Base-by-base conservation (phyloP, 2,797 vertebrate species). In the Scleropages formosus region DNA sequence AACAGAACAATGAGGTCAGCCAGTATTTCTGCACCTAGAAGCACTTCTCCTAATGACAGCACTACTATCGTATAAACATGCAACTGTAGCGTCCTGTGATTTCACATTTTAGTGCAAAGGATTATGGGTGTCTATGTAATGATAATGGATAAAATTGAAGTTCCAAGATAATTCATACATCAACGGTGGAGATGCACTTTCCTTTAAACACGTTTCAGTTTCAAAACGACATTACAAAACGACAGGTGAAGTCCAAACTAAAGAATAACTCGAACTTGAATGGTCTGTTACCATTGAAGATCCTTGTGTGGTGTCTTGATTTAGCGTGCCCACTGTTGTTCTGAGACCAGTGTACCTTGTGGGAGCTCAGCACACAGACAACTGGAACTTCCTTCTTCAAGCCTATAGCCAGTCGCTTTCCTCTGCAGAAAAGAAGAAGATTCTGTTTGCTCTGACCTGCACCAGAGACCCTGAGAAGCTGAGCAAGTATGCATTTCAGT, bases 381-480 rank as follows among this genome's bases (percentile, higher is more conserved):
- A 53, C 46, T 78, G 77, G 77, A 75, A 78, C 39, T 60, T 44
- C 39, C 77, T 75, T 27, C 73, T 75, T 9, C 44, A 72, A 15
- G n/a, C 27, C 22, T 78, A 75, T 68, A 71, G 66, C 26, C 27
- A 69, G 39, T 75, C 77, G n/a, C 61, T 75, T 46, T 78, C 72
- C 15, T 70, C 77, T 51, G 27, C 67, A 47, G 68, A 78, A 26
- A 75, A 78, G 61, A 72, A 60, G 31, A 78, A 65, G 51, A 75
- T 78, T 67, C 68, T 78, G 16, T 75, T 51, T 61, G 77, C 66
- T 16, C 68, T 78, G 65, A 75, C 77, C 0, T 46, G 27, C 46
- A 75, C 58, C 67, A 75, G 73, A 72, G 73, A 75, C 68, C 31
- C 53, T 16, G 73, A 71, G 20, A 78, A 75, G 51, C 73, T 78